Evolutionary conservation across 1,140 invertebrate genomes (phyloP).

Genomic region (Platyura marginata): DNA sequence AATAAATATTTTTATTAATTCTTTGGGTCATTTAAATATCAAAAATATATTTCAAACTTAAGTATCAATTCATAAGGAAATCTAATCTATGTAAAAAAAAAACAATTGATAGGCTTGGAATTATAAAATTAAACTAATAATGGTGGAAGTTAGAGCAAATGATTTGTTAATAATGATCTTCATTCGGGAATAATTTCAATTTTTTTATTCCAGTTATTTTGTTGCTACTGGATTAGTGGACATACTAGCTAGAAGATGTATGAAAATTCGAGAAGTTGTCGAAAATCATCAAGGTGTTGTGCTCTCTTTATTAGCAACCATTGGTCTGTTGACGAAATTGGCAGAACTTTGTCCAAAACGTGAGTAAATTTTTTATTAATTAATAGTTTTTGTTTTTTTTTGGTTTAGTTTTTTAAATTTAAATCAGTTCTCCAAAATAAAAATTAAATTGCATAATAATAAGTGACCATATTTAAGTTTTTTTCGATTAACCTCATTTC

Average conservation of each 20-base stretch:
- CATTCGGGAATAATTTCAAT: not conserved
- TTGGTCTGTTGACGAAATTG: slow-evolving; percentile 21
- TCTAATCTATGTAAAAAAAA: too few relatives aligned
- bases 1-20: too few relatives aligned
- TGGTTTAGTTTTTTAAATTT: too few relatives aligned
- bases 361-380: too few relatives aligned
- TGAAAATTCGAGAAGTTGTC: slow-evolving; percentile 21
- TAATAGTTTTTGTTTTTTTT: too few relatives aligned
- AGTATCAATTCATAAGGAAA: too few relatives aligned
- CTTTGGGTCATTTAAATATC: too few relatives aligned
- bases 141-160: not conserved
- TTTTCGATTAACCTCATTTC: too few relatives aligned
- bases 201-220: slow-evolving; percentile 13
- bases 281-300: slow-evolving; percentile 21
- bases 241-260: slow-evolving; percentile 16
- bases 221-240: slow-evolving; percentile 21
- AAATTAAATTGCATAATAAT: not conserved
- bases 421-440: not conserved
- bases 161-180: not conserved
- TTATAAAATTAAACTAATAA: not conserved
- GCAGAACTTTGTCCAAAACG: slow-evolving; percentile 20
- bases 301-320: slow-evolving; percentile 17
- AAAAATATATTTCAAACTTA: too few relatives aligned
- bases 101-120: too few relatives aligned
- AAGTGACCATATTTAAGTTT: not conserved